Evolutionary conservation across 2,113 vertebrate genomes (phyloP).

Genomic region (Oxygymnocypris stewartii): DNA sequence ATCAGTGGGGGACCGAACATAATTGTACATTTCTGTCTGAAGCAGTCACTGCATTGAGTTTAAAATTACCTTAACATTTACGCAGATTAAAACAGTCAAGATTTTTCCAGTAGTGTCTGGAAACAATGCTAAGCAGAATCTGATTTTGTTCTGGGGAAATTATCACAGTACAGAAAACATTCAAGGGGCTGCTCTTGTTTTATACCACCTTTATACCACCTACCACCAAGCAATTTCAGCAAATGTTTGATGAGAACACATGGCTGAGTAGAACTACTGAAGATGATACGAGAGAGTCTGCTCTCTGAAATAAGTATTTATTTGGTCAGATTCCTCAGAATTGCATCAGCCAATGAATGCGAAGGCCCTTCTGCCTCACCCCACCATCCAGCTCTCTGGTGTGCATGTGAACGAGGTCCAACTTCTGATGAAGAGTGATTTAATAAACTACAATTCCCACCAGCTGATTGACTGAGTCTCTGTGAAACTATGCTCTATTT

Average conservation of each 20-base stretch:
- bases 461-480: constrained; percentile 8
- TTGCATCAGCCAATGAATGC: not conserved
- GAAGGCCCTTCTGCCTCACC: not conserved
- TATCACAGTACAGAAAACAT: not conserved
- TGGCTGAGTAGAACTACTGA: not conserved
- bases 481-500: constrained; percentile 32
- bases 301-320: not conserved
- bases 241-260: not conserved
- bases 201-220: not conserved
- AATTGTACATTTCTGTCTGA: constrained; percentile 12
- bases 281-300: not conserved
- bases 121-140: constrained; percentile 13
- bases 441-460: constrained; percentile 33
- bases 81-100: constrained; percentile 9
- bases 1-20: constrained; percentile 15
- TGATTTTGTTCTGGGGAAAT: not conserved
- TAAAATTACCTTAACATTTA: constrained; percentile 14
- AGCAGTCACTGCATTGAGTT: not conserved
- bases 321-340: not conserved
- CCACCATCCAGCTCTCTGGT: constrained; percentile 18
- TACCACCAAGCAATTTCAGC: not conserved
- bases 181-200: not conserved
- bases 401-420: constrained; percentile 36
- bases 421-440: constrained; percentile 42
- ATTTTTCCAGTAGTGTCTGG: not conserved